These are phyloP conservation scores for Caenorhabditis japonica DNA, from an alignment of 2,888 invertebrate species.

Conservation along the genomic window DNA sequence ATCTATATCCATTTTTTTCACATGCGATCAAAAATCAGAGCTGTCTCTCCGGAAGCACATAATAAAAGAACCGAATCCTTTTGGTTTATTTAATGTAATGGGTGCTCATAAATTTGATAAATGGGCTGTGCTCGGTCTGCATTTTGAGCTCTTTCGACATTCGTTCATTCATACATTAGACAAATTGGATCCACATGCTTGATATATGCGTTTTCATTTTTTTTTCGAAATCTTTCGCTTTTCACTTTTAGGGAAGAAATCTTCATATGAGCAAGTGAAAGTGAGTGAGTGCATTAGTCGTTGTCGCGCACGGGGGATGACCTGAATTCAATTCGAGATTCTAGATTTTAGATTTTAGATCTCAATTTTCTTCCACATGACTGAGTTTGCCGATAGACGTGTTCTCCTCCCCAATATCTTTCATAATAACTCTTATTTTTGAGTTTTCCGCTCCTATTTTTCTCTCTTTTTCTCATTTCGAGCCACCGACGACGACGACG, in stretches of 20 bases:
- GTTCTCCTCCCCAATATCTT: neutral
- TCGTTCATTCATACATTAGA: too few species aligned
- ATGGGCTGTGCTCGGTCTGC: too few species aligned
- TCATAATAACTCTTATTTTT: constrained; percentile 16
- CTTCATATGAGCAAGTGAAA: neutral
- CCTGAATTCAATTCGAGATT: too few species aligned
- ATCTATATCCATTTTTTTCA: too few species aligned
- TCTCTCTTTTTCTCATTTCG: neutral
- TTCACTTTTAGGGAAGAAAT: neutral
- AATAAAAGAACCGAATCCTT: too few species aligned
- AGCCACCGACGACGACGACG: too few species aligned
- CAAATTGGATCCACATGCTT: constrained; percentile 21
- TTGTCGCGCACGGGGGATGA: constrained; percentile 7
- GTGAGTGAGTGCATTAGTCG: neutral
- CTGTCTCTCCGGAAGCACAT: too few species aligned
- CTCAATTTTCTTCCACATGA: constrained; percentile 2
- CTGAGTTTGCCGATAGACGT: constrained; percentile 3
- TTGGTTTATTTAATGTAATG: too few species aligned
- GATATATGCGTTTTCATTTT: constrained; percentile 6
- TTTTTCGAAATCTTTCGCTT: neutral
- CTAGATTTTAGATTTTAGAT: neutral
- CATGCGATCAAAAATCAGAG: too few species aligned
- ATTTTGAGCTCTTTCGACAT: too few species aligned
- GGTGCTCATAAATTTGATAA: too few species aligned
- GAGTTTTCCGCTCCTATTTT: neutral